Conservation (phyloP, 2,888 invertebrate genomes). For the Orchesella flavescens region DNA sequence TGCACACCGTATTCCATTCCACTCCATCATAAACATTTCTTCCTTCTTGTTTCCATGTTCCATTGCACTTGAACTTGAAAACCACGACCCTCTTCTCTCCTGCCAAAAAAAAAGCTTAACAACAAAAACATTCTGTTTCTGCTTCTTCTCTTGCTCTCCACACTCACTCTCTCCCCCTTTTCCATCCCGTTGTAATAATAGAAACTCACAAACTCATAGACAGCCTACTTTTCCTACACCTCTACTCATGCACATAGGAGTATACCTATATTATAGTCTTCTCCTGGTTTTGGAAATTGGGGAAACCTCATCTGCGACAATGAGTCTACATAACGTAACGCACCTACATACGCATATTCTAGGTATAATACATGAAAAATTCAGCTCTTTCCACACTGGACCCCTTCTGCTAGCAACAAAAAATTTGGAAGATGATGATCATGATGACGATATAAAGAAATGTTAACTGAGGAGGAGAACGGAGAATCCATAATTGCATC, state of each 20-base stretch:
- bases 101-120: background rate
- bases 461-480: background rate
- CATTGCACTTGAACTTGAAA: slow-evolving; percentile 59
- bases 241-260: background rate
- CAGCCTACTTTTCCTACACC: background rate
- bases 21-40: slow-evolving; percentile 5
- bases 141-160: slow-evolving; percentile 14
- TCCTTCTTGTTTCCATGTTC: slow-evolving; percentile 52
- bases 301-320: slow-evolving; percentile 38
- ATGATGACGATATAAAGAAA: no score
- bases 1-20: slow-evolving; percentile 9
- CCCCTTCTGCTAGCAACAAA: slow-evolving; percentile 42
- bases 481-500: background rate
- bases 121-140: slow-evolving; percentile 40
- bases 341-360: slow-evolving; percentile 1
- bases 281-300: slow-evolving; percentile 1
- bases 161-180: slow-evolving; percentile 11
- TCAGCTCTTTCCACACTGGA: background rate
- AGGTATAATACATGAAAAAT: background rate
- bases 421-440: slow-evolving; percentile 13
- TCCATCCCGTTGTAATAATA: background rate
- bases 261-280: background rate
- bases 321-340: background rate
- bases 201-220: background rate
- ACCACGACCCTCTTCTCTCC: slow-evolving; percentile 42